Conservation (phyloP, 2,113 vertebrate species). For the Oreotrochilus melanogaster region DNA sequence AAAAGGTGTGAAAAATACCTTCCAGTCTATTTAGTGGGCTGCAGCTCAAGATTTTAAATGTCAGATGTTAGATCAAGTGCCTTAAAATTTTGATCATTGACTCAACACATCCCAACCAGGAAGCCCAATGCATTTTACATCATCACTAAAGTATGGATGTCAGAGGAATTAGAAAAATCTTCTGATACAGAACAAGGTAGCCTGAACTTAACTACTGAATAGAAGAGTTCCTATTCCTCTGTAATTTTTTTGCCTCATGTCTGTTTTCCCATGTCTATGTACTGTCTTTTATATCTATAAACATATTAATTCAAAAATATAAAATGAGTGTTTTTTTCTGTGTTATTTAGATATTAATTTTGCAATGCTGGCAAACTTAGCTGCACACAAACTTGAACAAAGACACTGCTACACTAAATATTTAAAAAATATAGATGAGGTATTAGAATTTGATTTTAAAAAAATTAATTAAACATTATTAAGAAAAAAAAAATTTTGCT, state of each 20-base stretch:
- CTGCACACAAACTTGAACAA: not conserved
- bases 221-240: not conserved
- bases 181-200: not conserved
- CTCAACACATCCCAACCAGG: not conserved
- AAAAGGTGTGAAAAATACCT: conserved; percentile 11
- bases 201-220: not conserved
- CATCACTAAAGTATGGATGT: not conserved
- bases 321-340: too few relatives aligned
- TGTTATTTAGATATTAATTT: not conserved
- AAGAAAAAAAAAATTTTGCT: not conserved
- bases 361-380: not conserved
- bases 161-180: not conserved
- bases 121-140: not conserved
- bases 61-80: not conserved
- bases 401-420: not conserved
- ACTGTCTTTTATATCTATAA: not conserved
- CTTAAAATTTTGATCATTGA: not conserved
- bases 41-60: not conserved
- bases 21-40: conserved; percentile 14
- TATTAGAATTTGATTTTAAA: not conserved
- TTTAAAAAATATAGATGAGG: not conserved
- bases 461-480: not conserved
- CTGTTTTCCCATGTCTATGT: not conserved
- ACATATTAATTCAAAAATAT: not conserved
- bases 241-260: not conserved